phyloP scores from a whole-genome alignment of 2,797 vertebrate species.

The Telmatherina bonti region DNA sequence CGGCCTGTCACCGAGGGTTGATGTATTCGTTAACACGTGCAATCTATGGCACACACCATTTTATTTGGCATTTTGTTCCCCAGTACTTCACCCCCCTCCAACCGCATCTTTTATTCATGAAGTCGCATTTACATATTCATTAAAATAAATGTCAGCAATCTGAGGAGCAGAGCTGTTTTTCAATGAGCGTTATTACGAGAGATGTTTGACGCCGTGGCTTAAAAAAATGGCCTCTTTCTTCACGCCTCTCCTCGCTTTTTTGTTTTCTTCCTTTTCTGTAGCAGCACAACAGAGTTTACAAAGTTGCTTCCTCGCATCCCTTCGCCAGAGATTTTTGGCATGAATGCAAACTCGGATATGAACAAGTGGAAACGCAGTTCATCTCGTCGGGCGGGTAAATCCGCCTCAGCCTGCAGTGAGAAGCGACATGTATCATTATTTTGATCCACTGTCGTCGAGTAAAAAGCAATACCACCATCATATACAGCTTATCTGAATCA shows the following conservation, averaged over 20 bases:
- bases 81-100: conserved; percentile 50
- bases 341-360: conserved; percentile 92
- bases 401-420: not conserved
- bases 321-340: conserved; percentile 89
- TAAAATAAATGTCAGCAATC: conserved; percentile 87
- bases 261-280: conserved; percentile 60
- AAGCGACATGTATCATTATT: not conserved
- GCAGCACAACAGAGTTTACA: conserved; percentile 88
- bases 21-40: conserved; percentile 82
- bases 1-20: conserved; percentile 67
- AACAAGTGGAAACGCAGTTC: conserved; percentile 89
- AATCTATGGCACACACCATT: conserved; percentile 75
- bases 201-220: not conserved
- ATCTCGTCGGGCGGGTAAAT: conserved; percentile 88
- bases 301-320: conserved; percentile 88
- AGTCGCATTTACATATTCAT: conserved; percentile 85
- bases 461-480: not conserved
- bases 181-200: conserved; percentile 66
- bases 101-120: conserved; percentile 85
- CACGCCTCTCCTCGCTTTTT: conserved; percentile 17
- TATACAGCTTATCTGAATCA: not conserved
- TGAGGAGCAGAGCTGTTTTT: conserved; percentile 80
- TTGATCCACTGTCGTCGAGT: conserved; percentile 3
- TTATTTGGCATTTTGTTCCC: conserved; percentile 82
- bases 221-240: not conserved